Base-by-base conservation (phyloP, 2,113 vertebrate genomes). In the Pterocles burchelli region DNA sequence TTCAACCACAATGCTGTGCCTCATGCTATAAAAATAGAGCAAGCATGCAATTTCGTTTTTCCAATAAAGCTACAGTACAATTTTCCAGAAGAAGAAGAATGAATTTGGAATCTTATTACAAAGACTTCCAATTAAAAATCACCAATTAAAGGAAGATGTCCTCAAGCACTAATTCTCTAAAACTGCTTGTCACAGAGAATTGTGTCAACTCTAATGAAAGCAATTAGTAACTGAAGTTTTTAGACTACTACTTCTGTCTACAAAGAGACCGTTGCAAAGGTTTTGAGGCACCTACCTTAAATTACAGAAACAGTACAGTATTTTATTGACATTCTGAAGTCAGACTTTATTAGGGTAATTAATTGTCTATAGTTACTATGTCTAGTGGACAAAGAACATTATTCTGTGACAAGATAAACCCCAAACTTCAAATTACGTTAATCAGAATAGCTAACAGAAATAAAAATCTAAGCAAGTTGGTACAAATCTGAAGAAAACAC, bases 11-110 rank as follows among this genome's bases (percentile, higher is more conserved):
- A 62, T 55, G 79, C 49, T 96, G 48, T 67, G 29, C 41, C 43
- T 97, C 46, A 65, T 36, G 48, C 61, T 73, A 87, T 58, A 97
- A 96, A 96, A 96, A 94, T 48, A 95, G 75, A 95, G 45, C 17
- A 92, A 49, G 49, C 17, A 76, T 57, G 34, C 62, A 85, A 80
- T 86, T 84, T 85, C 16, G 63, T 91, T 90, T 74, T 72, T 68
- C 52, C 63, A 94, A 77, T 83, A 92, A 90, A 86, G 76, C 73
- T 86, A 84, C 29, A 83, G 65, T 76, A 85, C 67, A 83, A 89
- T 83, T 93, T 93, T 94, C 75, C 95, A 97, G 76, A 93, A 89
- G 54, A 84, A 85, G 24, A 77, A 87, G 48, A 94, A 88, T 70
- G 76, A 76, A 85, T 85, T 68, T 82, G 67, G 48, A 91, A 94